phyloP scores from a whole-genome alignment of 2,113 vertebrate species.

The Aegithalos caudatus region DNA sequence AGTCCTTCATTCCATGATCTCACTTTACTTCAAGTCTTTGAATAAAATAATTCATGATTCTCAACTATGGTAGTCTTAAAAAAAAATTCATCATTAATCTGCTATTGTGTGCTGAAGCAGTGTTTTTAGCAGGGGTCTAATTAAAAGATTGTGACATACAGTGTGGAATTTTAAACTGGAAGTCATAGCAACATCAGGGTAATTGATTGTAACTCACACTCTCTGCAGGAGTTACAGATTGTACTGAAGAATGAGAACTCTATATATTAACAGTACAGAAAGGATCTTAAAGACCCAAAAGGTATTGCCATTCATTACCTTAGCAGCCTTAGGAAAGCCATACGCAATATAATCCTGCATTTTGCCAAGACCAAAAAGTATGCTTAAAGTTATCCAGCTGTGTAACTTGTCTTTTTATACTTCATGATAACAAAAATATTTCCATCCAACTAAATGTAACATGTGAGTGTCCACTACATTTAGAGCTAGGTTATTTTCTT shows the following conservation, averaged over 20 bases:
- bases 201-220: neutral
- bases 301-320: neutral
- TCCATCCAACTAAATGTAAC: neutral
- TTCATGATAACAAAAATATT: neutral
- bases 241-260: neutral
- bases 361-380: neutral
- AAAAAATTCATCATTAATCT: slow-evolving; percentile 52
- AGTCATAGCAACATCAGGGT: neutral
- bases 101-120: slow-evolving; percentile 57
- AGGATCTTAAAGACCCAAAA: neutral
- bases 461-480: neutral
- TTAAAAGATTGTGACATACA: slow-evolving; percentile 68
- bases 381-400: neutral
- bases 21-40: neutral
- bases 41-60: neutral
- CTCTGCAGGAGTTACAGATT: neutral
- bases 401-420: neutral
- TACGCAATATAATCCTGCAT: neutral
- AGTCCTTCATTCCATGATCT: neutral
- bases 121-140: slow-evolving; percentile 75
- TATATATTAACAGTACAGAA: neutral
- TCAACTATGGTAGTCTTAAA: neutral
- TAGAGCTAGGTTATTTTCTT: neutral
- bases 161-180: neutral
- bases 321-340: neutral